These are phyloP conservation scores for Desmophyllum pertusum DNA, from an alignment of 92 coral and sea anemone genomes.

Conservation along the genomic window DNA sequence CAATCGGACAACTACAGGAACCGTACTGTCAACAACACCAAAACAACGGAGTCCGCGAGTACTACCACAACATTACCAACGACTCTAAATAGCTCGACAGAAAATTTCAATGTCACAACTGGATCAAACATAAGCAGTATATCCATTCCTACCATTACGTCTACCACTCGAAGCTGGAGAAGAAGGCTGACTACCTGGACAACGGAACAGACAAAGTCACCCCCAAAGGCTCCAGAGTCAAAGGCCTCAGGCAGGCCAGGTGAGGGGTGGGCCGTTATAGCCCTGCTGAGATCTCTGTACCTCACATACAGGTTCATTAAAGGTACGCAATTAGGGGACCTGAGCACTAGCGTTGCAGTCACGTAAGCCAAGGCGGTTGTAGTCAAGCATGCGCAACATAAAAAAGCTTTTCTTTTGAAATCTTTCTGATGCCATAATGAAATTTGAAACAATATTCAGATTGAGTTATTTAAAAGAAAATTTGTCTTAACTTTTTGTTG, in stretches of 20 bases:
- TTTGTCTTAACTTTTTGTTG: not conserved
- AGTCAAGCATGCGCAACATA: not conserved
- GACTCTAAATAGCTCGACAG: not conserved
- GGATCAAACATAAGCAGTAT: not conserved
- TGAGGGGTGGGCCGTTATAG: constrained; percentile 53
- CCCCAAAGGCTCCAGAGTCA: constrained; percentile 23
- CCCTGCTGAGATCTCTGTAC: constrained; percentile 61
- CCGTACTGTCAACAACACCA: not conserved
- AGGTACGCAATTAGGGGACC: constrained; percentile 66
- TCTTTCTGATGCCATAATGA: not conserved
- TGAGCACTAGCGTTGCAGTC: constrained; percentile 44
- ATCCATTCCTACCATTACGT: not conserved
- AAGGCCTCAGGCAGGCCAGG: constrained; percentile 60
- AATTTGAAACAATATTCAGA: not conserved
- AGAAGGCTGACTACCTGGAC: constrained; percentile 2
- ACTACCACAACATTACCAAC: constrained; percentile 17
- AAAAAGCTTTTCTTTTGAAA: too few relatives aligned
- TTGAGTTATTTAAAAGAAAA: not conserved
- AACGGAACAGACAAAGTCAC: not conserved
- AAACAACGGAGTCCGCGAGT: constrained; percentile 14
- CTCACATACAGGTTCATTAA: constrained; percentile 60
- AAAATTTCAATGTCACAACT: not conserved
- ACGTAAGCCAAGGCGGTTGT: not conserved
- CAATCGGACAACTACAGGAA: constrained; percentile 11
- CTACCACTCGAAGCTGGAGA: not conserved